Evolutionary conservation across 2,113 vertebrate species (phyloP).

Genomic region (Lynx canadensis): DNA sequence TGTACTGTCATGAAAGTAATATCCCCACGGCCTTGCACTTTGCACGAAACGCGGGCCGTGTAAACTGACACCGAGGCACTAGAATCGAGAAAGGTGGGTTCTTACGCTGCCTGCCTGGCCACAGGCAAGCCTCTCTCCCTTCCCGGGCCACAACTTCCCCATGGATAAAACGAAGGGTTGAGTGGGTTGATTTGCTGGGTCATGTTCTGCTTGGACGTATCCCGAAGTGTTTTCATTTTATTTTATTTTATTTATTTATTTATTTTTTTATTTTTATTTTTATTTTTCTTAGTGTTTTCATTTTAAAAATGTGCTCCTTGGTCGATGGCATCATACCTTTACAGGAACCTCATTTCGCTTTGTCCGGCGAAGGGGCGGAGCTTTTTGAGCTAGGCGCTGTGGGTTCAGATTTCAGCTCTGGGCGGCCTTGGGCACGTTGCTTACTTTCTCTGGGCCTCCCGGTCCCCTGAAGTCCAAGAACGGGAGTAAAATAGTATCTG

Average conservation of each 20-base stretch:
- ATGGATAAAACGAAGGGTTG: neutral
- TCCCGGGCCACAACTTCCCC: neutral
- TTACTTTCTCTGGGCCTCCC: neutral
- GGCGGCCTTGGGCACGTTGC: neutral
- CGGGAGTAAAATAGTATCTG: neutral
- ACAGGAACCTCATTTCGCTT: neutral
- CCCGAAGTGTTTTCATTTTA: neutral
- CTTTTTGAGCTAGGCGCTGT: neutral
- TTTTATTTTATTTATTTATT: no score
- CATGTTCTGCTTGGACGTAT: neutral
- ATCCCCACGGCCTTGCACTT: neutral
- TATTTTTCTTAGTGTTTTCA: no score
- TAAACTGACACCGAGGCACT: neutral
- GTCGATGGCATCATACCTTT: neutral
- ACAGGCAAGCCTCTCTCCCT: neutral
- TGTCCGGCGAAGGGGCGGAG: neutral
- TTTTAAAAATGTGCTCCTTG: neutral
- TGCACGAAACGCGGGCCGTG: accelerated
- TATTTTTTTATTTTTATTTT: no score
- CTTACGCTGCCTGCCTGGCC: neutral
- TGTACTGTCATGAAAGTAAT: neutral
- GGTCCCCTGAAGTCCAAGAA: neutral
- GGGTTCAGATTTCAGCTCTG: neutral
- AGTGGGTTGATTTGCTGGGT: neutral
- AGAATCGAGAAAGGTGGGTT: neutral